Base-by-base conservation (phyloP, 2,888 invertebrate genomes). In the Acleris literana region DNA sequence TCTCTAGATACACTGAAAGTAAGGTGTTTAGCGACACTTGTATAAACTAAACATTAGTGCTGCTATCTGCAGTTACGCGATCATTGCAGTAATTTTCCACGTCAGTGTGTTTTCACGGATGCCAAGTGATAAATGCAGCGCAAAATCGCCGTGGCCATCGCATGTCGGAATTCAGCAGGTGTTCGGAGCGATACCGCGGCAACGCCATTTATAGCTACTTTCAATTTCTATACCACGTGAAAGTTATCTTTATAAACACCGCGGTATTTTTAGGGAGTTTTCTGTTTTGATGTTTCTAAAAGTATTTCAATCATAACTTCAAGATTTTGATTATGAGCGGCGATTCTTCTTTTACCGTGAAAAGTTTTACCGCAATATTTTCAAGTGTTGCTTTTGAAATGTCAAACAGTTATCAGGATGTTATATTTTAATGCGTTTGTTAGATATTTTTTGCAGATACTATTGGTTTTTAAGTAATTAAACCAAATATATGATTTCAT, bases 101-200 rank as follows among this genome's bases (percentile, higher is more conserved):
- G 25, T 25, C 56, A 39, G 39, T 46, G 61, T 56, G 39, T 33
- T 62, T 57, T 56, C 20, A 39, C 48, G 56, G 48, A 56, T 61
- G 56, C 29, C 43, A 29, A 43, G 53, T 56, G 62, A 43, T 62
- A 62, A 66, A 57, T 56, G 62, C 66, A 57, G 52, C 39, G 51
- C 52, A n/a, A 46, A 57, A 66, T 43, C 48, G 56, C 51, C 52
- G 16, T 29, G 46, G 5, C 46, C 39, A 52, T 57, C 43, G 66
- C 66, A 62, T 66, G 66, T 66, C 48, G 66, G 66, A 66, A 66
- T 66, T 62, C 52, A 66, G 62, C 66, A 66, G 66, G 61, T 66
- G 66, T 66, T 48, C 39, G 66, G 25, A 6, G 52, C 66, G 66
- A 62, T 66, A 66, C 25, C 39, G 56, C 57, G 39, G 52, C 56